phyloP scores from a whole-genome alignment of 2,888 invertebrate species.

The Cybosia mesomella region DNA sequence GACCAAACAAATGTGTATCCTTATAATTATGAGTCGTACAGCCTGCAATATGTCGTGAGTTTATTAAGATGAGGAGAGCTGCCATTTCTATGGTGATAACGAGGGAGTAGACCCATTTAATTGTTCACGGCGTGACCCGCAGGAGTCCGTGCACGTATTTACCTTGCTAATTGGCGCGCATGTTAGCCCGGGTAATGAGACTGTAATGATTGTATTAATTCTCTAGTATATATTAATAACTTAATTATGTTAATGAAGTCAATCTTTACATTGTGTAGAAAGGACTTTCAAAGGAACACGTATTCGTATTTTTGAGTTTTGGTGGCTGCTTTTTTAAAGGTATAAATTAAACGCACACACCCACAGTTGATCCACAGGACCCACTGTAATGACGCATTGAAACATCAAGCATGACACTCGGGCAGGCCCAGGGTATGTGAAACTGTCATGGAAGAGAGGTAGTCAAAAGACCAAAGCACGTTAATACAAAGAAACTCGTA shows the following conservation, averaged over 20 bases:
- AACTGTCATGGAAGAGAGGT: too few relatives aligned
- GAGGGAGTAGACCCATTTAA: background rate
- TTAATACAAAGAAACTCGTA: too few relatives aligned
- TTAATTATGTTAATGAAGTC: background rate
- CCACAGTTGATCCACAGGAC: too few relatives aligned
- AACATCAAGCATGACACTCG: too few relatives aligned
- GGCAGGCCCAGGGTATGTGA: too few relatives aligned
- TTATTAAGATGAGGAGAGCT: background rate
- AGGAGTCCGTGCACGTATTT: background rate
- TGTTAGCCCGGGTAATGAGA: background rate
- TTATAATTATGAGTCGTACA: background rate
- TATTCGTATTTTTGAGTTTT: too few relatives aligned
- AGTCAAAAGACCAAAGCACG: background rate
- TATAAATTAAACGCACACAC: too few relatives aligned
- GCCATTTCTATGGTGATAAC: constrained; percentile 1
- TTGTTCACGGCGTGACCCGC: background rate
- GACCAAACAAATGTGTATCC: background rate
- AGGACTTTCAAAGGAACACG: too few relatives aligned
- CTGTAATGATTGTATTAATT: background rate
- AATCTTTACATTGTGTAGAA: too few relatives aligned
- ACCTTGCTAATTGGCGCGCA: background rate
- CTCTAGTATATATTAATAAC: background rate
- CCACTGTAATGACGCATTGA: too few relatives aligned
- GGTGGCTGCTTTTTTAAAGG: too few relatives aligned
- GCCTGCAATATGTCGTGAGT: background rate